Evolutionary conservation across 2,797 vertebrate species (phyloP).

Genomic region (Danio aesculapii): DNA sequence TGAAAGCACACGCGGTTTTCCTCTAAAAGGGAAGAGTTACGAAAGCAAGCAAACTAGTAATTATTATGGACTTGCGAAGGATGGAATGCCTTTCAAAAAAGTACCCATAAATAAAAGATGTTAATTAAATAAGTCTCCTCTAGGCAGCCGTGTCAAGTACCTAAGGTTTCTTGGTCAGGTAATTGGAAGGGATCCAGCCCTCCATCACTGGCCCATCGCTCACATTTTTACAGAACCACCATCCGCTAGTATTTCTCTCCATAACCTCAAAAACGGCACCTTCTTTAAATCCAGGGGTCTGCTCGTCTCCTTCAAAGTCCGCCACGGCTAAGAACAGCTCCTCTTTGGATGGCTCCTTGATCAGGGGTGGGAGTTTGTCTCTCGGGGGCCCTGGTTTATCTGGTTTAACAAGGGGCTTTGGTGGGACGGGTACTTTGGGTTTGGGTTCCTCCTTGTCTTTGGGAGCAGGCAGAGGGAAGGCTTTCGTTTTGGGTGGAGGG

Average conservation of each 20-base stretch:
- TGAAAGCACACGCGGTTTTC: constrained; percentile 20
- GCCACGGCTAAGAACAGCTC: constrained; percentile 93
- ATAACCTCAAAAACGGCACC: constrained; percentile 94
- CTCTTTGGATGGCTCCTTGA: constrained; percentile 82
- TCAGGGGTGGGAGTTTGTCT: constrained; percentile 82
- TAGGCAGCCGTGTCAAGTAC: constrained; percentile 34
- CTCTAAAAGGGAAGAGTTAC: constrained; percentile 51
- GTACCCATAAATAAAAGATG: constrained; percentile 80
- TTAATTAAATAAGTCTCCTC: constrained; percentile 68
- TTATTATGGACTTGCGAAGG: constrained; percentile 66
- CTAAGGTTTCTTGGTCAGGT: constrained; percentile 95
- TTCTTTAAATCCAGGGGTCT: constrained; percentile 92
- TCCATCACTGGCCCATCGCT: constrained; percentile 84
- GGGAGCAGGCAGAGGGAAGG: constrained; percentile 65
- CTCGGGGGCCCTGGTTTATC: constrained; percentile 85
- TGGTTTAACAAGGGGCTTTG: constrained; percentile 81
- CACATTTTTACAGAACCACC: constrained; percentile 98
- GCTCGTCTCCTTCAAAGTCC: constrained; percentile 94
- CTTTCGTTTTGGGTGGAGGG: constrained; percentile 87
- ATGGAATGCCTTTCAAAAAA: constrained; percentile 70
- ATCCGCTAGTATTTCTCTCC: constrained; percentile 92
- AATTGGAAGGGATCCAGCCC: constrained; percentile 99
- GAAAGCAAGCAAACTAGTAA: constrained; percentile 67
- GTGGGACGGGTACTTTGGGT: constrained; percentile 76
- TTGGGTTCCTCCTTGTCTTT: constrained; percentile 85